Base-by-base conservation (phyloP, 2,797 vertebrate species). In the Sylvilagus floridanus region DNA sequence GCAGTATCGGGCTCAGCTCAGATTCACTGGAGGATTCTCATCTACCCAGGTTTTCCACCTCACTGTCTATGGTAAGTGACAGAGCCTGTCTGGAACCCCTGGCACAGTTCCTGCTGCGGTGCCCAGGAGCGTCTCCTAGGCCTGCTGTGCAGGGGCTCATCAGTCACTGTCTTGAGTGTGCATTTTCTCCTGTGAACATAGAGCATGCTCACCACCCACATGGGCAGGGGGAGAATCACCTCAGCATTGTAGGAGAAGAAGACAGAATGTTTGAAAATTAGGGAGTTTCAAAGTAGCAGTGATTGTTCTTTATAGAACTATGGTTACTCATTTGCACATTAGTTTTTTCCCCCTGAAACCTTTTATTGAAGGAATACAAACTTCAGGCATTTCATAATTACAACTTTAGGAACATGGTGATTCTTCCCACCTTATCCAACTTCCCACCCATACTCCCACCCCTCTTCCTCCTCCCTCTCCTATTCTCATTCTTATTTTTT, bases 1-100 rank as follows among this genome's bases (percentile, higher is more conserved):
- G 57, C 4, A 16, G 30, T 89, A 92, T 35, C 7, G 4, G 28
- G 84, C 54, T 66, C 5, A 22, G 5, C 4, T 0, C 2, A 42
- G 0, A 16, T 35, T 35, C 5, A 3, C 5, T 0, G 9, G 0
- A 14, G 63, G 66, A 47, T 16, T 0, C 16, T 7, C 0, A 24
- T 2, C 24, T 52, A 0, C 0, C 13, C 32, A 66, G 2, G 0
- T 54, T 30, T 91, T 84, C 30, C 7, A 42, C 17, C 89, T 96
- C 52, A 30, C 21, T 21, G 66, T 96, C 22, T 69, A 50, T 1
- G 90, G 84, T 96, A 57, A 42, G 68, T 21, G 54, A n/a, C 4
- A 54, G 0, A 60, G 5, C 35, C 47, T 75, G 1, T n/a, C 8
- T 9, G 22, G 7, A 9, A 47, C 30, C 16, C 37, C 16, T 5